These are phyloP conservation scores for Lymantria dispar DNA, from an alignment of 2,888 invertebrate genomes.

Conservation along the genomic window DNA sequence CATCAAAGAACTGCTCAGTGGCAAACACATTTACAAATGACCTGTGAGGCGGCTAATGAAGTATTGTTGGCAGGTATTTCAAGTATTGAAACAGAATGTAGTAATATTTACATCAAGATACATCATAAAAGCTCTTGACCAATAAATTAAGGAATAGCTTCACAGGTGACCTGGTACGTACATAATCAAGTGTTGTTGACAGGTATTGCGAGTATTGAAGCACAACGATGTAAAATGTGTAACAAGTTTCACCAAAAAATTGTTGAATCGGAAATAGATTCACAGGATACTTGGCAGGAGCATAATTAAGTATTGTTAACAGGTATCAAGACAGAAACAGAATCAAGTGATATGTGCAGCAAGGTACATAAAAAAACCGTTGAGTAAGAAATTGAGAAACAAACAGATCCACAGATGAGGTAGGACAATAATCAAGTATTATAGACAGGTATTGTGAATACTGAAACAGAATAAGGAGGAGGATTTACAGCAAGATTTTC, in stretches of 20 bases:
- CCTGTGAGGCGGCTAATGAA: too few species aligned
- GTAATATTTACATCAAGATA: too few species aligned
- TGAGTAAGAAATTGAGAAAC: background rate
- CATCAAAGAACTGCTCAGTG: too few species aligned
- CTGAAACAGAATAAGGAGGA: background rate
- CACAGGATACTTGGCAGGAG: background rate
- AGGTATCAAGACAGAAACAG: background rate
- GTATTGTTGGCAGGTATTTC: constrained; percentile 13
- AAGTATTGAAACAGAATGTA: too few species aligned
- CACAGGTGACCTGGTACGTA: background rate
- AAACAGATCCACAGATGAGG: background rate
- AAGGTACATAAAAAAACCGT: background rate
- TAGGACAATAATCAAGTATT: background rate
- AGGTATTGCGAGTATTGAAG: background rate
- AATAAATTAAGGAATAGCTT: too few species aligned
- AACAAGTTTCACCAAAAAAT: too few species aligned
- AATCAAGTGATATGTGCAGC: too few species aligned
- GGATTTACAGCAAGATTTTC: background rate
- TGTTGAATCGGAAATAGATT: background rate
- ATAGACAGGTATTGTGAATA: background rate
- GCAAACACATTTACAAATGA: too few species aligned
- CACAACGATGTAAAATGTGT: too few species aligned
- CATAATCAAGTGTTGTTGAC: constrained; percentile 2
- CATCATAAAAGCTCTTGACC: too few species aligned
- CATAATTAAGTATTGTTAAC: constrained; percentile 12